Percentiles rank a stretch among this genome's conserved stretches.
These are phyloP conservation scores for Metallyticus violacea DNA, from an alignment of 2,888 invertebrate species.

Conservation along the genomic window DNA sequence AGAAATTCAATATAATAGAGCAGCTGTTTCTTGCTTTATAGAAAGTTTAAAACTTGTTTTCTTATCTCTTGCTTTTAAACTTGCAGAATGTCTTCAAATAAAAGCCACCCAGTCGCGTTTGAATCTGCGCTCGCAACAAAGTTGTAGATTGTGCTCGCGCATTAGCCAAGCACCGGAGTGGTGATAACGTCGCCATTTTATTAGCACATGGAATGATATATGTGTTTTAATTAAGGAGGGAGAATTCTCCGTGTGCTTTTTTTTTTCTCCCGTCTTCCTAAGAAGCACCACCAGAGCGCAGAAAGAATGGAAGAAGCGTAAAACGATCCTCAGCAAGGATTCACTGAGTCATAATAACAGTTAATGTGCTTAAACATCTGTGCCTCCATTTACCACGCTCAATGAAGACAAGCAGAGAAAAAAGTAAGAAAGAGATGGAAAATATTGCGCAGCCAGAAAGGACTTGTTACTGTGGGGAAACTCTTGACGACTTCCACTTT, in stretches of 20 bases:
- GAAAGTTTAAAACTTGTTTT: not conserved
- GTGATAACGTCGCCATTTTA: not conserved
- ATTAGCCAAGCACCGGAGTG: not conserved
- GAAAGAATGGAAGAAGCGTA: not conserved
- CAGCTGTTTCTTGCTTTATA: not conserved
- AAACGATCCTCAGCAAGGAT: not conserved
- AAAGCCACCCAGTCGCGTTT: not conserved
- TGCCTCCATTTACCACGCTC: not conserved
- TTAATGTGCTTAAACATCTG: not conserved
- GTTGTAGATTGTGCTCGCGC: not conserved
- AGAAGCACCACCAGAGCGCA: not conserved
- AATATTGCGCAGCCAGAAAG: not conserved
- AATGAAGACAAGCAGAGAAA: not conserved
- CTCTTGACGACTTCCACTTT: not conserved
- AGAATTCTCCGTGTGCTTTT: not conserved
- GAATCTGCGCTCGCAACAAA: not conserved
- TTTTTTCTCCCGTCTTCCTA: not conserved
- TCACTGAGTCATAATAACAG: not conserved
- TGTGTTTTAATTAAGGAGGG: not conserved
- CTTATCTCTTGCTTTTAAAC: not conserved
- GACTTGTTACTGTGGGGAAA: not conserved
- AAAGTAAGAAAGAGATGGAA: not conserved
- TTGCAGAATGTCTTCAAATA: not conserved
- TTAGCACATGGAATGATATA: not conserved
- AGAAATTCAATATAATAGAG: not conserved